These are phyloP conservation scores for Chaetodon trifasciatus DNA, from an alignment of 2,797 vertebrate genomes.

Conservation along the genomic window DNA sequence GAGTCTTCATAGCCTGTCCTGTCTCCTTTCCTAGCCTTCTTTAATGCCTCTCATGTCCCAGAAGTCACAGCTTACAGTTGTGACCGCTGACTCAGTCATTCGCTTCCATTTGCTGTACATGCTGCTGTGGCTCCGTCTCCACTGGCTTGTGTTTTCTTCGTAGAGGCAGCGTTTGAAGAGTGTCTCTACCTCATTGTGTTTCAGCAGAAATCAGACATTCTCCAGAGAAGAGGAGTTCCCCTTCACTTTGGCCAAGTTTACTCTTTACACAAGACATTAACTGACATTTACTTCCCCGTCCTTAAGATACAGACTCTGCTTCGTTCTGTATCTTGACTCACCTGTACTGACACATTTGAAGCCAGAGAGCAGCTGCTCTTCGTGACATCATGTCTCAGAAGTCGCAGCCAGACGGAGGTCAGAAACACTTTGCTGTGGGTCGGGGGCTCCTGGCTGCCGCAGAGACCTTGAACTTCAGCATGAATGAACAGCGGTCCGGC, in stretches of 20 bases:
- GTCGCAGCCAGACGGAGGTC: conserved; percentile 72
- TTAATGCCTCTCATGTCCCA: conserved; percentile 60
- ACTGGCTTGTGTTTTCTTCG: conserved; percentile 41
- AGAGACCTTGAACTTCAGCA: conserved; percentile 86
- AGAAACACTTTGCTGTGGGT: conserved; percentile 85
- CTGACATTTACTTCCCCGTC: conserved; percentile 37
- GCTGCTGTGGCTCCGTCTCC: conserved; percentile 37
- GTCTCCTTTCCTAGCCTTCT: conserved; percentile 36
- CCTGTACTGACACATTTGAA: conserved; percentile 6
- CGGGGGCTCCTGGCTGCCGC: conserved; percentile 86
- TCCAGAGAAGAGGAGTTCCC: conserved; percentile 75
- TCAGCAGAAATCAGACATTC: conserved; percentile 79
- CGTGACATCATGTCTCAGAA: conserved; percentile 85
- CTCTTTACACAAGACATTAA: conserved; percentile 46
- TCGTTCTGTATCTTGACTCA: conserved; percentile 66
- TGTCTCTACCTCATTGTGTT: conserved; percentile 83
- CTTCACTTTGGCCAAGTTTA: conserved; percentile 62
- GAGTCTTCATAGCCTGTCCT: conserved; percentile 39
- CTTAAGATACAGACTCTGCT: conserved; percentile 37
- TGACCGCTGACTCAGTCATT: conserved; percentile 23
- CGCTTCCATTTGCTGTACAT: conserved; percentile 19
- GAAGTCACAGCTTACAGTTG: conserved; percentile 36
- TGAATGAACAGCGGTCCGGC: conserved; percentile 76
- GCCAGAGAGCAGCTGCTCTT: conserved; percentile 35
- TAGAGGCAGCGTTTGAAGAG: conserved; percentile 66